These are phyloP conservation scores for Amaurobius ferox DNA, from an alignment of 2,888 invertebrate species.

Conservation along the genomic window DNA sequence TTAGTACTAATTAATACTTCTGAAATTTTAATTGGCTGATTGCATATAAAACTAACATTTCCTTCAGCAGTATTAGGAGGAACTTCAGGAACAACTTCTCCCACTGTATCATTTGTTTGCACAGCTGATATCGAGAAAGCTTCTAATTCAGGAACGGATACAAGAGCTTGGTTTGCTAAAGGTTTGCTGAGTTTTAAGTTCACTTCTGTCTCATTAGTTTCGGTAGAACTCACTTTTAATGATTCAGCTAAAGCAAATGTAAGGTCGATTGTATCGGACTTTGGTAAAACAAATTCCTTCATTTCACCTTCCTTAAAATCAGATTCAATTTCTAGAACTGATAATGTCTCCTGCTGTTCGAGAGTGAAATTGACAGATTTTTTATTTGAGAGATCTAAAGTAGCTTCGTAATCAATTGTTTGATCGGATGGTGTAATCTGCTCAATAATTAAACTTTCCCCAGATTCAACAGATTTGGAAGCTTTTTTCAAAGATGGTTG, in stretches of 20 bases:
- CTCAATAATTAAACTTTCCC: slow-evolving; percentile 40
- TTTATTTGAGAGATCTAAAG: slow-evolving; percentile 10
- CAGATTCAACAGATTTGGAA: slow-evolving; percentile 19
- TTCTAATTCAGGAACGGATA: slow-evolving; percentile 36
- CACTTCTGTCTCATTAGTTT: slow-evolving; percentile 48
- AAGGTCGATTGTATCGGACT: background rate
- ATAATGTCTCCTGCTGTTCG: slow-evolving; percentile 45
- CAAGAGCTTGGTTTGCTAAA: slow-evolving; percentile 20
- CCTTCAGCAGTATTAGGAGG: slow-evolving; percentile 36
- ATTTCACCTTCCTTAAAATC: slow-evolving; percentile 76
- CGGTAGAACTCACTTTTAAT: slow-evolving; percentile 40
- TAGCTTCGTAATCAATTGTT: slow-evolving; percentile 15
- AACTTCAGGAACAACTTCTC: background rate
- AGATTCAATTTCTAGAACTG: slow-evolving; percentile 61
- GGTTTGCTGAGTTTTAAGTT: slow-evolving; percentile 25
- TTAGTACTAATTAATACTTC: slow-evolving; percentile 23
- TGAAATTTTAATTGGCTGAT: slow-evolving; percentile 58
- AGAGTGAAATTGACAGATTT: slow-evolving; percentile 25
- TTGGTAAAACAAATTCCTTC: slow-evolving; percentile 73
- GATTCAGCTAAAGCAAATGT: slow-evolving; percentile 30
- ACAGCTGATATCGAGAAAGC: slow-evolving; percentile 32
- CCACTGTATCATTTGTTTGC: slow-evolving; percentile 15
- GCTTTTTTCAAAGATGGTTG: slow-evolving; percentile 38
- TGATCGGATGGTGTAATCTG: slow-evolving; percentile 36
- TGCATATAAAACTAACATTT: slow-evolving; percentile 33